Conservation (phyloP, 2,113 vertebrate genomes). For the Martes martes region DNA sequence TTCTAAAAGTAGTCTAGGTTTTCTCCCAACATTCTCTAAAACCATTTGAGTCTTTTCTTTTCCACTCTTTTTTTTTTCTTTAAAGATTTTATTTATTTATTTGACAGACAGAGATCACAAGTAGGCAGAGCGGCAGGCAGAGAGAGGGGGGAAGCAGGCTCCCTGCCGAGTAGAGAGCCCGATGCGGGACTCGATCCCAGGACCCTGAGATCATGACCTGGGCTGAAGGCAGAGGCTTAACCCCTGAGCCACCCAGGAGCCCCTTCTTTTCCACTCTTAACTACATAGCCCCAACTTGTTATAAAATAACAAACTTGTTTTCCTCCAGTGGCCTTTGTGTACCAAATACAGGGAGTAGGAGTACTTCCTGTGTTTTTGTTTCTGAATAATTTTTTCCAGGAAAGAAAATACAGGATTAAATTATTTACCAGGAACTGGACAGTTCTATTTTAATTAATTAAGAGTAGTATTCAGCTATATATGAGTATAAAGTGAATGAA, state of each 20-base stretch:
- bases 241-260: too few species aligned
- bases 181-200: too few species aligned
- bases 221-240: too few species aligned
- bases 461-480: background rate
- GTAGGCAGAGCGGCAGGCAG: too few species aligned
- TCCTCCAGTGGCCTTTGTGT: background rate
- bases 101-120: too few species aligned
- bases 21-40: background rate
- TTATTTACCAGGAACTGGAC: constrained; percentile 1
- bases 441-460: constrained; percentile 27
- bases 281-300: background rate
- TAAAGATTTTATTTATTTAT: too few species aligned
- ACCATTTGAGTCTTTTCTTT: background rate
- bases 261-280: background rate
- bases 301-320: constrained; percentile 33
- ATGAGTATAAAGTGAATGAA: background rate
- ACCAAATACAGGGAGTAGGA: background rate
- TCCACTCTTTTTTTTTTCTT: background rate
- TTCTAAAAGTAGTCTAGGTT: background rate
- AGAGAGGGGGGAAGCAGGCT: too few species aligned
- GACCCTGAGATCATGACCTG: too few species aligned
- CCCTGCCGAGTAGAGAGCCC: too few species aligned
- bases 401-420: background rate
- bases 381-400: background rate
- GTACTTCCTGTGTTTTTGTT: background rate